These are phyloP conservation scores for Orchesella cincta DNA, from an alignment of 1,140 invertebrate genomes.

Conservation along the genomic window DNA sequence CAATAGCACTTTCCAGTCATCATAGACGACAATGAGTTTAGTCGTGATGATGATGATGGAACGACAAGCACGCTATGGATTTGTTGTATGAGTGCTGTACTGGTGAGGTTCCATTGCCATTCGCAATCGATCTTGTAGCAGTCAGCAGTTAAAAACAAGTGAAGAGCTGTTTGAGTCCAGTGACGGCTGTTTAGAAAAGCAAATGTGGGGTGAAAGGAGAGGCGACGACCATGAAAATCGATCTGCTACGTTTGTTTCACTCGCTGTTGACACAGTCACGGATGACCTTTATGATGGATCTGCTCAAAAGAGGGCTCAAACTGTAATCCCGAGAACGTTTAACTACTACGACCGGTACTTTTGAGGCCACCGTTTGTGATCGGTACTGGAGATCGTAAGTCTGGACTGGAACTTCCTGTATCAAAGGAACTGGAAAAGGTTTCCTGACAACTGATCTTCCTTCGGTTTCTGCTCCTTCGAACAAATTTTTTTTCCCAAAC, in stretches of 20 bases:
- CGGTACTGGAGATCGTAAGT: no score
- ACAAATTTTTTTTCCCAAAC: no score
- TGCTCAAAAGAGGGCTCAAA: background rate
- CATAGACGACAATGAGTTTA: background rate
- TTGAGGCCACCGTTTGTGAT: no score
- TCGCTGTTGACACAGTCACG: background rate
- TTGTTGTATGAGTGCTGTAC: background rate
- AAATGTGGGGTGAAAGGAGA: background rate
- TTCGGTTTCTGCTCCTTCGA: no score
- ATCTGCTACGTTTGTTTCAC: background rate
- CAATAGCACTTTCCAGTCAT: background rate
- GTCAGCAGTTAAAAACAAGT: background rate
- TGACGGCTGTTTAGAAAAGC: no score
- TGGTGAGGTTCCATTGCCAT: background rate
- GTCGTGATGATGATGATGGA: background rate
- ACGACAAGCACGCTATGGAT: background rate
- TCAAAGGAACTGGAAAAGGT: no score
- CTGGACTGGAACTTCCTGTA: no score
- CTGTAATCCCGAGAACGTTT: no score
- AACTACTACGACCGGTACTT: no score
- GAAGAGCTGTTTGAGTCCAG: background rate
- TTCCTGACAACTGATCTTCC: no score
- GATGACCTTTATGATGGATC: background rate
- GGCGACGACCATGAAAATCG: background rate
- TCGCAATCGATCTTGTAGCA: no score